Evolutionary conservation across 2,888 invertebrate species (phyloP).

Genomic region (Protodeltote pygarga): DNA sequence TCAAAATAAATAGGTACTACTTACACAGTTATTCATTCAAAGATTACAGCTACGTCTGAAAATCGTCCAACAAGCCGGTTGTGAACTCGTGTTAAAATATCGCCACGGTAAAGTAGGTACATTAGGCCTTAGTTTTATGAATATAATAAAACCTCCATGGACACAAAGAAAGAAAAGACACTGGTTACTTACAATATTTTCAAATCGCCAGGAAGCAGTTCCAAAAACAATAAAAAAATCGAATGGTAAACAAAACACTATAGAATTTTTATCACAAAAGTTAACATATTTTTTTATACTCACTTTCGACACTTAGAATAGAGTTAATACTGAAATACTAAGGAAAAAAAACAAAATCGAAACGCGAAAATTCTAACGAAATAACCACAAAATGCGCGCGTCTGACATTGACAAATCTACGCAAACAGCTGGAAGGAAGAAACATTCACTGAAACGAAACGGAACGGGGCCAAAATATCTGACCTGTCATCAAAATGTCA

Average conservation of each 20-base stretch:
- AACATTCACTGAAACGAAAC: background rate
- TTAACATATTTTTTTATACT: background rate
- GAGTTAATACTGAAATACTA: slow-evolving; percentile 8
- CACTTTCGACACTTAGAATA: background rate
- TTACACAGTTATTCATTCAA: too few relatives aligned
- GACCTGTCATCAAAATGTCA: too few relatives aligned
- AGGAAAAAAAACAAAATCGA: background rate
- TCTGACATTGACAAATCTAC: slow-evolving; percentile 33
- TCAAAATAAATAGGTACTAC: too few relatives aligned
- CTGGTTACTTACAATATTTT: slow-evolving; percentile 35
- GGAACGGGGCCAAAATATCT: too few relatives aligned
- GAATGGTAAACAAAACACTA: slow-evolving; percentile 22
- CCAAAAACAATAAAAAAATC: slow-evolving; percentile 8
- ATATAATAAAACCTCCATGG: too few relatives aligned
- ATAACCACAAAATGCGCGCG: slow-evolving; percentile 2
- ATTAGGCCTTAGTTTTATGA: too few relatives aligned
- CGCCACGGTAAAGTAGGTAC: too few relatives aligned
- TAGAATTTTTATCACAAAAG: background rate
- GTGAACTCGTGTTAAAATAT: too few relatives aligned
- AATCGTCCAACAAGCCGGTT: too few relatives aligned
- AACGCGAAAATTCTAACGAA: background rate
- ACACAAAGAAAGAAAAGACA: background rate
- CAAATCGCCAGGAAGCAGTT: background rate
- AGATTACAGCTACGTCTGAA: too few relatives aligned
- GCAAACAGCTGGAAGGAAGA: slow-evolving; percentile 27